Percentiles rank a stretch among this genome's conserved stretches.
These are phyloP conservation scores for Nezara viridula DNA, from an alignment of 2,888 invertebrate species.

Conservation along the genomic window DNA sequence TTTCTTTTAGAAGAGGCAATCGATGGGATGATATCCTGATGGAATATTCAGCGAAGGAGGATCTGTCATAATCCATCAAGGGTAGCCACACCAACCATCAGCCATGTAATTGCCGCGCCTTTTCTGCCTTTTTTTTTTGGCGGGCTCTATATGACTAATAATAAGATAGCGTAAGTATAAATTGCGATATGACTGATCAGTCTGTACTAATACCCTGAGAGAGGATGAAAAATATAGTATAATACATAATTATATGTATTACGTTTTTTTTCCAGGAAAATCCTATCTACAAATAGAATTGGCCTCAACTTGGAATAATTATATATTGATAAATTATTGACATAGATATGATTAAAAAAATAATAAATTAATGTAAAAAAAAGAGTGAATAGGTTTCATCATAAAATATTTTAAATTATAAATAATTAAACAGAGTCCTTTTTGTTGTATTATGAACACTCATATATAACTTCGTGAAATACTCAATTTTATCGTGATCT, in stretches of 20 bases:
- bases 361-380: too few species aligned
- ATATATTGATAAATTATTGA: not conserved
- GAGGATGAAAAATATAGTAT: not conserved
- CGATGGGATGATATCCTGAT: constrained; percentile 23
- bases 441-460: too few species aligned
- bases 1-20: constrained; percentile 38
- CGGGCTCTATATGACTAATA: not conserved
- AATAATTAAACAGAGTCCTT: too few species aligned
- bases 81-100: constrained; percentile 32
- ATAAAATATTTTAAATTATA: too few species aligned
- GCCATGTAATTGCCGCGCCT: constrained; percentile 26
- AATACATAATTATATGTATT: too few species aligned
- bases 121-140: constrained; percentile 35
- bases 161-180: not conserved
- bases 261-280: too few species aligned
- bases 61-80: constrained; percentile 39
- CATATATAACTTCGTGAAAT: too few species aligned
- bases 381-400: too few species aligned
- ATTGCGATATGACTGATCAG: not conserved
- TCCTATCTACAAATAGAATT: too few species aligned
- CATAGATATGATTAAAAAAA: too few species aligned
- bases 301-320: too few species aligned
- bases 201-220: not conserved
- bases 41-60: constrained; percentile 29
- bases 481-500: too few species aligned